A percentile compares a stretch with the other conserved stretches of the same genome.
phyloP scores from a whole-genome alignment of 2,888 invertebrate genomes.

The Scaptomyza flava region DNA sequence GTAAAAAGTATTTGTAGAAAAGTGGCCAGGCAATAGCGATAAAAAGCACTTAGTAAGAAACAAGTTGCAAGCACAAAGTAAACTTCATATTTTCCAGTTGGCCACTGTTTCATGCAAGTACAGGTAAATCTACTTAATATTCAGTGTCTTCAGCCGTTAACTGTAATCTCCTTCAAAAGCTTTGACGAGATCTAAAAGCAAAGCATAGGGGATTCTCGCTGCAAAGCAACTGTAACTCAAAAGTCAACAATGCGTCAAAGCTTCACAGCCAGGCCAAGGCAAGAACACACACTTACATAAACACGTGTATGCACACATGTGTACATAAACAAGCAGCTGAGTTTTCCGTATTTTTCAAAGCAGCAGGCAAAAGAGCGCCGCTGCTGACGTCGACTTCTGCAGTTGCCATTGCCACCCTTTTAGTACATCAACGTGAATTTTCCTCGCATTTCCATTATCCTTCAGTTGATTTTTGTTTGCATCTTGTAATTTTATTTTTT shows the following conservation, averaged over 20 bases:
- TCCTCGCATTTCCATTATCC: conserved; percentile 49
- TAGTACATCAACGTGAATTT: conserved; percentile 35
- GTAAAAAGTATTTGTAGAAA: too few relatives aligned
- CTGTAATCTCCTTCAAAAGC: conserved; percentile 22
- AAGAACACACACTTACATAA: conserved; percentile 13
- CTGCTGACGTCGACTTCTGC: conserved; percentile 16
- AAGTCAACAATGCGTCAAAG: conserved; percentile 1
- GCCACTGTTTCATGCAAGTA: too few relatives aligned
- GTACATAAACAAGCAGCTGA: conserved; percentile 31
- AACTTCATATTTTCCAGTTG: neutral
- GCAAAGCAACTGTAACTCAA: conserved; percentile 29
- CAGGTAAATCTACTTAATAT: conserved; percentile 20
- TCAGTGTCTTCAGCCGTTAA: neutral
- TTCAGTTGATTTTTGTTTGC: conserved; percentile 44
- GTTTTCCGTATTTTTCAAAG: conserved; percentile 51
- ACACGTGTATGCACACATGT: conserved; percentile 1
- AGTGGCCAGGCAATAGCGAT: too few relatives aligned
- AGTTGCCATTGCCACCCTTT: conserved; percentile 55
- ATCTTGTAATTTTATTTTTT: conserved; percentile 6
- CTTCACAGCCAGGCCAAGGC: neutral
- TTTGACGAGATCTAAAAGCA: conserved; percentile 6
- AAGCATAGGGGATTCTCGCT: conserved; percentile 6
- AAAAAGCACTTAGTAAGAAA: too few relatives aligned
- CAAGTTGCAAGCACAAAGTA: neutral
- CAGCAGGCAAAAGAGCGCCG: conserved; percentile 20